Conservation (phyloP, 2,797 vertebrate species). For the Aplochiton taeniatus region DNA sequence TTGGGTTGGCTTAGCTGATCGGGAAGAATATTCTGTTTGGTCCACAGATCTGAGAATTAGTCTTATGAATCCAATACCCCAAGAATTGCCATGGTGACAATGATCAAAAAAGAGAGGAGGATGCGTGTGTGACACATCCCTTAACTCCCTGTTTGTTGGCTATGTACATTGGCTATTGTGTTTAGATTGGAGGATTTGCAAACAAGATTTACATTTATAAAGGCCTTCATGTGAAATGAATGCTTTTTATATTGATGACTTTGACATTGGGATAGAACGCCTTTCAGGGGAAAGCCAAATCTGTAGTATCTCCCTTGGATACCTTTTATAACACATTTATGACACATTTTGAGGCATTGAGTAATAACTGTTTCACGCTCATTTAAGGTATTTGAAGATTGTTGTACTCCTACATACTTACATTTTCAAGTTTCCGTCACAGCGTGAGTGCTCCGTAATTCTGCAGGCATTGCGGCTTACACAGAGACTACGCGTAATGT, state of each 20-base stretch:
- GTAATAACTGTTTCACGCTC: not conserved
- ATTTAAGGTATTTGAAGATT: not conserved
- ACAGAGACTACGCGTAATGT: not conserved
- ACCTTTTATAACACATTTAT: not conserved
- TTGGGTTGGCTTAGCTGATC: constrained; percentile 40
- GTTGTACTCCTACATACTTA: not conserved
- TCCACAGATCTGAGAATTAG: constrained; percentile 35
- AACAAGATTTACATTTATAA: not conserved
- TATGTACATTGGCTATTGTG: too few relatives aligned
- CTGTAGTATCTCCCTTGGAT: not conserved
- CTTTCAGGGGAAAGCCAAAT: not conserved
- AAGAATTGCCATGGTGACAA: too few relatives aligned
- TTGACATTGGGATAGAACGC: not conserved
- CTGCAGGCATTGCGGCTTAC: not conserved
- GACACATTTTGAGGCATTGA: not conserved
- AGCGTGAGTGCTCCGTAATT: not conserved
- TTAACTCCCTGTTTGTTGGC: too few relatives aligned
- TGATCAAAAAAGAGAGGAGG: too few relatives aligned
- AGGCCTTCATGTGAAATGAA: not conserved
- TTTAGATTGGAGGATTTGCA: not conserved
- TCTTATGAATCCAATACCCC: too few relatives aligned
- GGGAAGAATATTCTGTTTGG: constrained; percentile 33
- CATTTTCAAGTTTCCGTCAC: not conserved
- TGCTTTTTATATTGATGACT: not conserved
- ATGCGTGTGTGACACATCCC: too few relatives aligned